Evolutionary conservation across 1,140 invertebrate genomes (phyloP), one percentile per base, ranked within the genome.

Genomic region (Octopus sinensis): DNA sequence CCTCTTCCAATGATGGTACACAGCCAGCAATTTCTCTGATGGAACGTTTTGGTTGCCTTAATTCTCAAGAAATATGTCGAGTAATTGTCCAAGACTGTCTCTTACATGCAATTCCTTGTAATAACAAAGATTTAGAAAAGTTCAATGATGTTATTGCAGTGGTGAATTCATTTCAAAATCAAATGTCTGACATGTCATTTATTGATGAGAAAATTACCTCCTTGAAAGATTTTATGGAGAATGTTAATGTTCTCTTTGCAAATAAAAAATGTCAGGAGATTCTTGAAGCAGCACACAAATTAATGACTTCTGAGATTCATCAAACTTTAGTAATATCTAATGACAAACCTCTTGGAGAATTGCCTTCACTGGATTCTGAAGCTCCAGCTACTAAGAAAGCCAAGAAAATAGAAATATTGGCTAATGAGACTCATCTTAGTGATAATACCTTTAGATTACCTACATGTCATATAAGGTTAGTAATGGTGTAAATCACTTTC

Each of bases 221-320:
- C 2, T 88, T 95, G 12, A 86, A 93, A 10, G 92, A 94, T 6
- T 96, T 96, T 88, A 92, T 94, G 4, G 92, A 93, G 53, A 94
- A 96, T 90, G 93, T 97, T 68, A 94, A 96, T 87, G 90, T 93
- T 6, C 90, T 96, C 51, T 96, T 95, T 91, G 93, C 95, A 56
- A 93, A 95, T 84, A 95, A 96, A 88, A 94, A 95, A 80, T 94
- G 94, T 85, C 92, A 94, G 85, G 92, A 94, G 80, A 94, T 96
- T 76, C 86, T 96, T 52, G 92, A 93, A 53, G 92, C 91, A 84
- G 95, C 96, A 0, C 91, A 93, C 73, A 91, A 91, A 83, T 93
- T 97, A 51, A 95, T 96, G 92, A 93, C 94, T 80, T 94, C 95
- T 86, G 95, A 97, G 89, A 91, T 97, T 54, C 95, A 96, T 88